Base-by-base conservation (phyloP, 30 jellyfish, hydroid and myxozoan species). In the Turritopsis dohrnii region DNA sequence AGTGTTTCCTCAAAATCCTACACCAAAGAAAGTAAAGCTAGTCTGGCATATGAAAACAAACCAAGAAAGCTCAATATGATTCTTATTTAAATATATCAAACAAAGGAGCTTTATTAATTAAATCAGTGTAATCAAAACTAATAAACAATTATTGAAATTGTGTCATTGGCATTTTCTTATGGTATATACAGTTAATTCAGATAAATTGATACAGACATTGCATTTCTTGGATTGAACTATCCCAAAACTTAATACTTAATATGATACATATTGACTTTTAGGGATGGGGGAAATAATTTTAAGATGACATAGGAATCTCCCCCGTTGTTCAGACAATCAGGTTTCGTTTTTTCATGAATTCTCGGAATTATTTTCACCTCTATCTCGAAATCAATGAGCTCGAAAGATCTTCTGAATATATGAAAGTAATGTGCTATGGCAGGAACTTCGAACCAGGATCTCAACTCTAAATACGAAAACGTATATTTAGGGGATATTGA, bases 401-500 rank as follows among this genome's bases (percentile, higher is more conserved):
- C 96, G 84, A 94, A 88, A n/a, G 96, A 93, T 71, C 92, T 91
- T 65, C 92, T 89, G 87, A 94, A 94, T 21, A 94, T 86, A 81
- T 94, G 87, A 83, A 96, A 94, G 81, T 81, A 94, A 81, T 94
- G 96, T 16, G 99, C 96, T 24, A 94, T 94, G 21, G 99, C 96
- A 53, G 99, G 99, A 29, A 94, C 99, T 81, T 94, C 99, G 53
- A 85, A 88, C 96, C 96, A 89, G 22, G 96, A 79, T 22, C 96
- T 91, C 65, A 94, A 80, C 53, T 88, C 96, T 82, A 85, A 71
- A 86, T 77, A 81, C 29, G 88, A 86, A 79, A 87, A 89, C 90
- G 84, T 74, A 23, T 9, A 74, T 74, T 66, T 25, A 13, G 60
- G 60, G 60, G 60, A 9, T n/a, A 74, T 74, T 23, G 27, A 16